Conservation (phyloP, 2,888 invertebrate species). For the Nomada goodeniana region DNA sequence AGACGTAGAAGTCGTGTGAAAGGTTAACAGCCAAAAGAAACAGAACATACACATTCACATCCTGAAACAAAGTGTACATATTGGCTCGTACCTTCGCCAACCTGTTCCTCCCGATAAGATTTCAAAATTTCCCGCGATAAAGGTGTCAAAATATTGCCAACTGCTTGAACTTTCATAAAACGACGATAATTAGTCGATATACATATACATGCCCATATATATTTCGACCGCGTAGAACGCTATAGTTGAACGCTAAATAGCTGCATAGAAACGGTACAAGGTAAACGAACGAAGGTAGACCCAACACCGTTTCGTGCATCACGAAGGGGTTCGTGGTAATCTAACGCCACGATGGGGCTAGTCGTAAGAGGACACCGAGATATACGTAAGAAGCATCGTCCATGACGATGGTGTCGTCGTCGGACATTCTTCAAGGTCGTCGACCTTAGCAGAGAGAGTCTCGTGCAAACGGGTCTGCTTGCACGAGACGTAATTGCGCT, state of each 20-base stretch:
- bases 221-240: neutral
- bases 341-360: conserved; percentile 48
- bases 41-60: conserved; percentile 9
- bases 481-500: conserved; percentile 56
- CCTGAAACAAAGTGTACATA: conserved; percentile 4
- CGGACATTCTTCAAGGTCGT: conserved; percentile 59
- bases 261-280: neutral
- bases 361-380: conserved; percentile 62
- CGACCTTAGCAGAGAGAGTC: conserved; percentile 59
- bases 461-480: conserved; percentile 47
- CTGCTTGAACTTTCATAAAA: neutral
- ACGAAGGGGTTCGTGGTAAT: conserved; percentile 51
- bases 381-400: conserved; percentile 50
- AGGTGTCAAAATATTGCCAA: conserved; percentile 7
- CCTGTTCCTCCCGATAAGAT: conserved; percentile 8
- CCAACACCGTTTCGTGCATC: neutral
- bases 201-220: neutral
- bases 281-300: conserved; percentile 30
- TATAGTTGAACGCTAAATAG: neutral
- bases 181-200: neutral
- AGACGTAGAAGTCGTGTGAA: conserved; percentile 25
- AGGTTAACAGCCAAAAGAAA: conserved; percentile 29
- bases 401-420: conserved; percentile 47
- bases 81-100: neutral
- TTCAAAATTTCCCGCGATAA: conserved; percentile 13